These are phyloP conservation scores for Tetramorium simillimum DNA, from an alignment of 1,140 invertebrate species.

Conservation along the genomic window DNA sequence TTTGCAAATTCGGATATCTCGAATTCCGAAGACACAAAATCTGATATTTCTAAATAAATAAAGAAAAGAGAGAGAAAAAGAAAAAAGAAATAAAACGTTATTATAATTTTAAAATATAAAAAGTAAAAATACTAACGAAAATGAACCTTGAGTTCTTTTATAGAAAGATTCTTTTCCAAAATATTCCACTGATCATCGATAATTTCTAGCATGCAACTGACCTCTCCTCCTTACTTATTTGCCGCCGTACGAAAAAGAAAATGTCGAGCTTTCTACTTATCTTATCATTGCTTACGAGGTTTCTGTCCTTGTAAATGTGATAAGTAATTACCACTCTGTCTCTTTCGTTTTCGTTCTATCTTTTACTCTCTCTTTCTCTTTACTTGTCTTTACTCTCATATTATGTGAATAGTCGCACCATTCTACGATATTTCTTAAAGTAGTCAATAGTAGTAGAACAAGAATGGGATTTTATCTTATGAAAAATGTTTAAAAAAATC, in stretches of 20 bases:
- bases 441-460: not conserved
- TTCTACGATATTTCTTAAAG: not conserved
- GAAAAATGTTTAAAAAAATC: not conserved
- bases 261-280: conserved; percentile 24
- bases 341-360: not conserved
- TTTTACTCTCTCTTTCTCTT: not conserved
- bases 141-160: not conserved
- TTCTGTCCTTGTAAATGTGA: conserved; percentile 18
- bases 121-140: not conserved
- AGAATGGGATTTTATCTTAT: not conserved
- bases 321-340: conserved; percentile 1
- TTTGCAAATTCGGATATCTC: not conserved
- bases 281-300: conserved; percentile 30
- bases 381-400: not conserved
- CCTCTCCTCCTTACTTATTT: conserved; percentile 10
- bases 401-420: not conserved
- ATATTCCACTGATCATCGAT: not conserved
- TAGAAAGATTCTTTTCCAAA: not conserved
- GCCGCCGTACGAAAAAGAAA: not conserved
- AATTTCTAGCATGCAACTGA: conserved; percentile 4
- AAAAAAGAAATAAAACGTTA: not conserved
- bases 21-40: not conserved
- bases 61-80: not conserved
- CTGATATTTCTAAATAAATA: not conserved
- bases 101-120: not conserved